Evolutionary conservation across 2,797 vertebrate species (phyloP), one percentile per base, ranked within the genome.

Genomic region (Gymnothorax reevesii): DNA sequence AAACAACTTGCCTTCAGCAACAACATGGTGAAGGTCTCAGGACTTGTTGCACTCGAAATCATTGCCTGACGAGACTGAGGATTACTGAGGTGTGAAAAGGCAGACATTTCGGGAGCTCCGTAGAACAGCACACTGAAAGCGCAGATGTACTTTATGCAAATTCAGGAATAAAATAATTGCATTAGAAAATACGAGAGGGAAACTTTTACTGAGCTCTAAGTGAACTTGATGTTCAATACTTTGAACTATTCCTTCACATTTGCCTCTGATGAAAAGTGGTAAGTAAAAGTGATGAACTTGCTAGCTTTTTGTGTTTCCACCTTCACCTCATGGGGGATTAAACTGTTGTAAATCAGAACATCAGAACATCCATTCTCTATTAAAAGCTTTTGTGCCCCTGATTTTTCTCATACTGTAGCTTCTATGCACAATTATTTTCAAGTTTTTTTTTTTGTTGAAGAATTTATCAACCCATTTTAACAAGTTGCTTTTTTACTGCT

Each of bases 71-170:
- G 27, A 10, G 55, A 57, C 25, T 59, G 82, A 9, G 57, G 55
- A 83, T 83, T 83, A 83, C 22, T 57, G 59, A 12, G 33, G 57
- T 25, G 27, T 9, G 15, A 6, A 9, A 0, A 83, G 82, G 33
- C 57, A 60, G 27, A 59, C 6, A 60, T 83, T 59, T 15, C 8
- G 10, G 82, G n/a, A 83, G 20, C 42, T 33, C 0, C 33, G 57
- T n/a, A 15, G 20, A 13, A 33, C 20, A 27, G 57, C 57, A 60
- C 25, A 59, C 13, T 33, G 33, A 60, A 15, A 59, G 59, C 27
- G n/a, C 57, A 62, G 57, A 83, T 83, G 57, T 27, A 33, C 6
- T 83, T 83, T 83, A 54, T 57, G 25, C 10, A 83, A 83, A 42
- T 42, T 42, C 33, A 42, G 33, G 33, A 42, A 83, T 73, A 27